Percentiles rank a stretch among this genome's conserved stretches.
These are phyloP conservation scores for Leuciscus waleckii DNA, from an alignment of 2,797 vertebrate genomes.

Conservation along the genomic window DNA sequence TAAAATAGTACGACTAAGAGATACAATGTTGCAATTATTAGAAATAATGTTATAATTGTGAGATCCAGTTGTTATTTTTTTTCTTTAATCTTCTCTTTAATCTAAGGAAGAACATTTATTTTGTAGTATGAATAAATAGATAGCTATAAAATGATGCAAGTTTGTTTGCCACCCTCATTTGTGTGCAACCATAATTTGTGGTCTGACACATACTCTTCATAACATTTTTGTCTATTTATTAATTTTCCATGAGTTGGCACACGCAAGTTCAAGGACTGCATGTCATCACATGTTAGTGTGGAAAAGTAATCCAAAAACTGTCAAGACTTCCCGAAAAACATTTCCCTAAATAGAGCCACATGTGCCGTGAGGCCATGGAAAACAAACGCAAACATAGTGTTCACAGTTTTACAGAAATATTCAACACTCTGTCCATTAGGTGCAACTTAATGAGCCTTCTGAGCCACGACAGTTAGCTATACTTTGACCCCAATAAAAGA, in stretches of 20 bases:
- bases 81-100: too few relatives aligned
- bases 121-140: background rate
- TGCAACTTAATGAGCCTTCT: slow-evolving; percentile 59
- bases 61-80: background rate
- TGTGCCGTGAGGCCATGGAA: slow-evolving; percentile 49
- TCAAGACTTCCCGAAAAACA: slow-evolving; percentile 50
- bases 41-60: background rate
- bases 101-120: background rate
- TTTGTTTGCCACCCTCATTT: background rate
- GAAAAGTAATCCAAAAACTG: slow-evolving; percentile 38
- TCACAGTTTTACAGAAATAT: slow-evolving; percentile 57
- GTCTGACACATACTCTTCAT: background rate
- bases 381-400: slow-evolving; percentile 51
- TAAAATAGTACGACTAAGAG: background rate
- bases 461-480: slow-evolving; percentile 58
- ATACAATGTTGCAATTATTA: slow-evolving; percentile 1
- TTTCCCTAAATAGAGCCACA: slow-evolving; percentile 47
- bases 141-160: background rate
- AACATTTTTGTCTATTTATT: slow-evolving; percentile 19
- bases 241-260: slow-evolving; percentile 26
- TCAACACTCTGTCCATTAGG: slow-evolving; percentile 53
- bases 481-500: slow-evolving; percentile 61
- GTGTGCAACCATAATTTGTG: background rate
- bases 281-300: slow-evolving; percentile 45
- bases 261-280: slow-evolving; percentile 31